Percentiles rank a stretch among this genome's conserved stretches.
These are phyloP conservation scores for Petroica traversi DNA, from an alignment of 2,113 vertebrate species.

Conservation along the genomic window DNA sequence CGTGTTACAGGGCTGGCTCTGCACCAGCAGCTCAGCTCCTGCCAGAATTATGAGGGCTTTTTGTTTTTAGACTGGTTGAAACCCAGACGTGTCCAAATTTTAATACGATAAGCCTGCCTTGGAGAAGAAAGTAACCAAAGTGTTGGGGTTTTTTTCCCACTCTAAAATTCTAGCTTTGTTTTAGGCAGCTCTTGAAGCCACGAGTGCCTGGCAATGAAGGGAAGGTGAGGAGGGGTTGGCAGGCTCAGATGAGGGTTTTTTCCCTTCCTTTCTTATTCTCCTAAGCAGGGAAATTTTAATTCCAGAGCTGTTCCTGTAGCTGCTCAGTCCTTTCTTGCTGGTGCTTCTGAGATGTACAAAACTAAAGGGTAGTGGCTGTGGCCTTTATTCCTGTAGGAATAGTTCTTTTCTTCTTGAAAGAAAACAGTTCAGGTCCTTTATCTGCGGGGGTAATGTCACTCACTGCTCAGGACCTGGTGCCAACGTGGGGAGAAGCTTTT, in stretches of 20 bases:
- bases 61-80: slow-evolving; percentile 21
- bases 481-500: background rate
- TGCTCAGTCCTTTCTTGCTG: background rate
- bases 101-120: background rate
- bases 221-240: background rate
- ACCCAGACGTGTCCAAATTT: background rate
- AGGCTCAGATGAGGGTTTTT: background rate
- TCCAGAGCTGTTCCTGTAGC: background rate
- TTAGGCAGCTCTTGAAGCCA: background rate
- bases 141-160: background rate
- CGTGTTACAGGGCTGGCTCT: background rate
- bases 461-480: background rate
- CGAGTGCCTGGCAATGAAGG: accelerated
- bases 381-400: background rate
- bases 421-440: background rate
- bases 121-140: background rate
- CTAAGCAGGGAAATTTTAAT: background rate
- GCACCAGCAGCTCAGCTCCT: background rate
- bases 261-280: background rate
- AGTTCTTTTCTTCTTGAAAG: background rate
- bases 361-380: background rate
- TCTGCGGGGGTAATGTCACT: background rate
- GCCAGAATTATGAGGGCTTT: slow-evolving; percentile 35
- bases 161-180: background rate
- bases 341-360: background rate